Base-by-base conservation (phyloP, 2,113 vertebrate genomes). In the Leiothrix lutea region DNA sequence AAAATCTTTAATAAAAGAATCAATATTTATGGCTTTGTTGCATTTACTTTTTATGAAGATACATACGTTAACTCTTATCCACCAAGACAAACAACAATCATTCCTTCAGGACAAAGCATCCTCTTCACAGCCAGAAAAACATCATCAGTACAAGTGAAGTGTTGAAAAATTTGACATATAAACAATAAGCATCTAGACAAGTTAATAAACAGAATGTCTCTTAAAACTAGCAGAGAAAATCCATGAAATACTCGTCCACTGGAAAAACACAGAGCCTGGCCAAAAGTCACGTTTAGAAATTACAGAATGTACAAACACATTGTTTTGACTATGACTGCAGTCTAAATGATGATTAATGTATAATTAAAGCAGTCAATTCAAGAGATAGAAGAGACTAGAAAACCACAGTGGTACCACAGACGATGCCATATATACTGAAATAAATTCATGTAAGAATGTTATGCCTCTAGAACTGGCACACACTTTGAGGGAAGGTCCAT, bases 51-150 rank as follows among this genome's bases (percentile, higher is more conserved):
- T 82, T 82, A 72, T 45, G 60, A 67, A 44, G 70, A 74, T 18
- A 31, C 18, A 26, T 50, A 23, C 7, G 61, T 64, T 71, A 86
- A 88, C 71, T 93, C 29, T n/a, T 53, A 51, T 42, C 26, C 48
- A 75, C 42, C 48, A 88, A 64, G 71, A 85, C 38, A 94, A 90
- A 81, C 28, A 80, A 71, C 8, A 40, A 61, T 53, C 70, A 69
- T 50, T 88, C 44, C 57, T 94, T 85, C 61, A 95, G 81, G 85
- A 88, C 70, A 93, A 84, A 90, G 70, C 11, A 16, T 64, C 14
- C 5, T 35, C 70, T 92, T 85, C 70, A 44, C 42, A 94, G 53
- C 38, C 71, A 80, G 61, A 56, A 75, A 93, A 88, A 75, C 53
- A 79, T 75, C 65, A 88, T 14, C 74, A 58, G 13, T 31, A 66